Conservation (phyloP, 2,797 vertebrate genomes). For the Anabas testudineus region DNA sequence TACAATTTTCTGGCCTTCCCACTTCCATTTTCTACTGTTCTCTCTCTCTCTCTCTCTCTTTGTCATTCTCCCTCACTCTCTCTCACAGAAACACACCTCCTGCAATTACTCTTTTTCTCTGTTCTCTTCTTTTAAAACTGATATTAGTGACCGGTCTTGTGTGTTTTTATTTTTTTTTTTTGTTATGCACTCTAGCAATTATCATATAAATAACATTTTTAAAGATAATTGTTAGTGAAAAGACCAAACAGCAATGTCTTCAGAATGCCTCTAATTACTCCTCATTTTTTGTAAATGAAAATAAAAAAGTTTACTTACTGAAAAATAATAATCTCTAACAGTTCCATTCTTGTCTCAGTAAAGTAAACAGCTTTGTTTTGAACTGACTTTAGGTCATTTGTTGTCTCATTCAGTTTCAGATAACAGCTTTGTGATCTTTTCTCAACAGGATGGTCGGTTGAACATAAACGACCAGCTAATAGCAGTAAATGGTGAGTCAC, state of each 20-base stretch:
- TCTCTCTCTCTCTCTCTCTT: conserved; percentile 17
- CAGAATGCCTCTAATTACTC: neutral
- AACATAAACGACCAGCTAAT: conserved; percentile 92
- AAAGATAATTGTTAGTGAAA: neutral
- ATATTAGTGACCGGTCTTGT: neutral
- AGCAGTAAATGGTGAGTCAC: conserved; percentile 91
- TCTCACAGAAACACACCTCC: conserved; percentile 21
- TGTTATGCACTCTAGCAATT: neutral
- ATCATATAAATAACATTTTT: neutral
- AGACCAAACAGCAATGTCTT: neutral
- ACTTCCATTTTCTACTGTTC: conserved; percentile 51
- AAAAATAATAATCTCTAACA: too few species aligned
- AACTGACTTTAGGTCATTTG: neutral
- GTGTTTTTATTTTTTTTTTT: neutral
- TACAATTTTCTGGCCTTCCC: conserved; percentile 63
- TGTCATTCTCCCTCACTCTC: conserved; percentile 3
- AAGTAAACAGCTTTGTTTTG: neutral
- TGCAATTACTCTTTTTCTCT: conserved; percentile 12
- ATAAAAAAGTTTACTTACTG: too few species aligned
- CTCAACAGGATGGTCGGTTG: conserved; percentile 90
- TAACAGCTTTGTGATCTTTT: neutral
- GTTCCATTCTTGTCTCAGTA: neutral
- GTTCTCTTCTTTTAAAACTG: conserved; percentile 24
- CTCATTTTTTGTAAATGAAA: conserved; percentile 11
- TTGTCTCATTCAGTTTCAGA: neutral